phyloP scores from a whole-genome alignment of 2,888 invertebrate species.

The Euclidia mi region DNA sequence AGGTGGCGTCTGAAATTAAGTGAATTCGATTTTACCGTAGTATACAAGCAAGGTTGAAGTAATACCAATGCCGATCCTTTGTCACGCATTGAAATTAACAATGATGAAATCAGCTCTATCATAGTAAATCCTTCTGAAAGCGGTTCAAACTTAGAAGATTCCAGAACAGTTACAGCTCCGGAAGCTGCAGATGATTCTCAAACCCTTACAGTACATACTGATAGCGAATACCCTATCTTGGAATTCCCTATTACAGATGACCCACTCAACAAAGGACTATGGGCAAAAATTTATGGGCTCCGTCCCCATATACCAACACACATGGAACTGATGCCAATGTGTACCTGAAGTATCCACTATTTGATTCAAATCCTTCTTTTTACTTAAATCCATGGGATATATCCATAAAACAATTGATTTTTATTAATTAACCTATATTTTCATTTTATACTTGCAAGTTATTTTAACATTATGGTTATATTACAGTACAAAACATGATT shows the following conservation, averaged over 20 bases:
- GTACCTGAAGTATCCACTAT: too few relatives aligned
- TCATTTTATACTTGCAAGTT: too few relatives aligned
- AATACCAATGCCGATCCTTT: not conserved
- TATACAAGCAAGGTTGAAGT: constrained; percentile 10
- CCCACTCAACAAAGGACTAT: constrained; percentile 19
- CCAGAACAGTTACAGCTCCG: not conserved
- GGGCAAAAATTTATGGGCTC: too few relatives aligned
- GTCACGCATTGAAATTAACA: constrained; percentile 11
- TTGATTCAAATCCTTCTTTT: too few relatives aligned
- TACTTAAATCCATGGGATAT: too few relatives aligned
- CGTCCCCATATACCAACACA: too few relatives aligned
- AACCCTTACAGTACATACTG: constrained; percentile 6
- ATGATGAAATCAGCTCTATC: constrained; percentile 13
- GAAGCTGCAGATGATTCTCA: not conserved
- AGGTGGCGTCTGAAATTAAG: constrained; percentile 18
- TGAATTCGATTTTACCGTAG: constrained; percentile 9
- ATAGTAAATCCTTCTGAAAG: constrained; percentile 1
- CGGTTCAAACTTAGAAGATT: not conserved
- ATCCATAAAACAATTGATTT: too few relatives aligned
- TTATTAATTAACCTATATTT: too few relatives aligned
- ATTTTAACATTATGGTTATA: too few relatives aligned
- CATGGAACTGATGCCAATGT: too few relatives aligned
- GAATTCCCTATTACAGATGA: constrained; percentile 19
- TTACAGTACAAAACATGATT: too few relatives aligned
- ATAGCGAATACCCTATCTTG: constrained; percentile 11